Evolutionary conservation across 2,797 vertebrate species (phyloP).

Genomic region (Eurystomus glaucurus): DNA sequence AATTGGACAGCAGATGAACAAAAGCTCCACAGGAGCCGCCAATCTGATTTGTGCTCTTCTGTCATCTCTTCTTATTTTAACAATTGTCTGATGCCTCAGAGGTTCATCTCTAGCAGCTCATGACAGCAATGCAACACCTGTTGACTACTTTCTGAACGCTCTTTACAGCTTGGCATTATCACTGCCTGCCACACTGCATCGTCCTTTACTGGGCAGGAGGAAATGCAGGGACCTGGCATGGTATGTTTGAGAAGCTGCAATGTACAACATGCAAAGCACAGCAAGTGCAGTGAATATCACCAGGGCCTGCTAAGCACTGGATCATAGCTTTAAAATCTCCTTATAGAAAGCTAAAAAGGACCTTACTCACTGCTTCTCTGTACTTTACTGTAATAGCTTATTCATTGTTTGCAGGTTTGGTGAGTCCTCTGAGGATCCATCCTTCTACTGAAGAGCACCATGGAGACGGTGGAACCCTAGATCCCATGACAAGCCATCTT

Average conservation of each 20-base stretch:
- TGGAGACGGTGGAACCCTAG: not conserved
- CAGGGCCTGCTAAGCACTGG: not conserved
- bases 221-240: not conserved
- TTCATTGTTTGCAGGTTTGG: not conserved
- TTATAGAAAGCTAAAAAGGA: not conserved
- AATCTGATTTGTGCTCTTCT: not conserved
- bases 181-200: not conserved
- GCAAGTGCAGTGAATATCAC: not conserved
- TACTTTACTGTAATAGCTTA: not conserved
- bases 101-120: not conserved
- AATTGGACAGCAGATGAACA: not conserved
- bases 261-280: not conserved
- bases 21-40: not conserved
- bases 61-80: not conserved
- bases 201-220: not conserved
- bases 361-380: fast-evolving
- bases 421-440: not conserved
- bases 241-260: not conserved
- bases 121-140: not conserved
- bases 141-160: not conserved
- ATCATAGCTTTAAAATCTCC: not conserved
- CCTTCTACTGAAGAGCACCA: not conserved
- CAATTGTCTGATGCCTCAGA: not conserved
- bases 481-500: not conserved
- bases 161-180: fast-evolving